These are phyloP conservation scores for Trididemnum clinides DNA, from an alignment of 23 tunicate species.

Conservation along the genomic window DNA sequence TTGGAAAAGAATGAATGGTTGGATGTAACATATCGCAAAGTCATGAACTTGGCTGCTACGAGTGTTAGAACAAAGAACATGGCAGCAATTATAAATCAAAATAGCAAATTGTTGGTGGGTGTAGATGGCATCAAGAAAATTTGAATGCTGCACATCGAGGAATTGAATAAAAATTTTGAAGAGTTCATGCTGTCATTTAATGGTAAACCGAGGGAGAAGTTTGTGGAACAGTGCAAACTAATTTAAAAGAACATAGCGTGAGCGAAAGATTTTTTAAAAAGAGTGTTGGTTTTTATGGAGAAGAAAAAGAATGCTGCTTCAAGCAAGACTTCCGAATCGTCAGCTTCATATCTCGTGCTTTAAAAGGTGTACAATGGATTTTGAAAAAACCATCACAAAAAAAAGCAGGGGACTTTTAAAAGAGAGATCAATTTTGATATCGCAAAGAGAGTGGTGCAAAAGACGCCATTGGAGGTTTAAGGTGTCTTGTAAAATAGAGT, in stretches of 20 bases:
- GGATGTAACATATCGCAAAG: background rate
- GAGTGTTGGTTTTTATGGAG: background rate
- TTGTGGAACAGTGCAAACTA: background rate
- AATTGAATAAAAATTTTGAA: background rate
- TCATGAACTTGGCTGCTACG: background rate
- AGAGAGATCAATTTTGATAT: background rate
- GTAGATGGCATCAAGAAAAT: background rate
- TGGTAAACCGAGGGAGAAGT: background rate
- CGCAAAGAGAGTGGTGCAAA: background rate
- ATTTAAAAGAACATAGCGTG: background rate
- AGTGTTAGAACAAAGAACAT: background rate
- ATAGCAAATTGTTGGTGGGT: background rate
- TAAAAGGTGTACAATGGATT: background rate
- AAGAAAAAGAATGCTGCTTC: background rate
- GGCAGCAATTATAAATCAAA: background rate
- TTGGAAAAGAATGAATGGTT: background rate
- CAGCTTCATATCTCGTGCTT: too few species aligned
- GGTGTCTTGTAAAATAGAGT: background rate
- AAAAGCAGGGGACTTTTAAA: background rate
- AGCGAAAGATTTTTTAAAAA: background rate
- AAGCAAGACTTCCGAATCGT: background rate
- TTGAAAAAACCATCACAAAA: background rate
- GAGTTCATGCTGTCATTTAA: background rate
- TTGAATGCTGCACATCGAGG: background rate
- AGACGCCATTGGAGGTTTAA: background rate